phyloP scores from a whole-genome alignment of 2,797 vertebrate genomes.

The Hippopotamyrus pictus region DNA sequence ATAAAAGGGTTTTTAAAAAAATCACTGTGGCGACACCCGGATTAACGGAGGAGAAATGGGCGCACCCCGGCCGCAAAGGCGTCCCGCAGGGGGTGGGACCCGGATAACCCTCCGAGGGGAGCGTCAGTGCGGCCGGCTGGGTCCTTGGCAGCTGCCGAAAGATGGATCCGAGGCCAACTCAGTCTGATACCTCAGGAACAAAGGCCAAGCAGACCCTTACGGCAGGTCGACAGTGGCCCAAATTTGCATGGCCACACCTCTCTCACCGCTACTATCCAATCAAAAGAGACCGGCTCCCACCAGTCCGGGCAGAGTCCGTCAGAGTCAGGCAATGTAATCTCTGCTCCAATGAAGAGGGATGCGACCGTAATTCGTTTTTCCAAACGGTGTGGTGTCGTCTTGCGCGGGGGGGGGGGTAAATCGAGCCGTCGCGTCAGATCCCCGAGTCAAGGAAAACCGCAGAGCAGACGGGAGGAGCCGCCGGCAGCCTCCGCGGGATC shows the following conservation, averaged over 20 bases:
- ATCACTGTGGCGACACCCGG: conserved; percentile 45
- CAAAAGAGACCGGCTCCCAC: conserved; percentile 46
- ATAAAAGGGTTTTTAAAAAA: conserved; percentile 49
- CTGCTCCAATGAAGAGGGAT: conserved; percentile 52
- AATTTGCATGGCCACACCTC: conserved; percentile 23
- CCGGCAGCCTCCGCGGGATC: not conserved
- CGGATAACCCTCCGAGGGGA: conserved; percentile 31
- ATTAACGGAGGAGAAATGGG: conserved; percentile 61
- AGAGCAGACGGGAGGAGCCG: not conserved
- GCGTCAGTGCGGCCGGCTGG: conserved; percentile 53
- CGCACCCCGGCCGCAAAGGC: conserved; percentile 39
- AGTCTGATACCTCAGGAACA: not conserved
- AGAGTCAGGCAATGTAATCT: conserved; percentile 43
- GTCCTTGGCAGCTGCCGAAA: conserved; percentile 41
- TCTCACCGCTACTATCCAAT: not conserved
- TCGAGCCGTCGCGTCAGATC: not conserved
- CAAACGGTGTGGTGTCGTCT: conserved; percentile 28
- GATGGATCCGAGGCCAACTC: conserved; percentile 48
- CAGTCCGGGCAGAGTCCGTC: not conserved
- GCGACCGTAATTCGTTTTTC: conserved; percentile 53
- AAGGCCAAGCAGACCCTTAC: conserved; percentile 29
- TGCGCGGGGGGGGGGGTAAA: not conserved
- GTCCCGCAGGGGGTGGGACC: not conserved
- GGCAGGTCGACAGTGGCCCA: conserved; percentile 44
- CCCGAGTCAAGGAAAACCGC: not conserved